These are phyloP conservation scores for Nasonia oneida DNA, from an alignment of 2,888 invertebrate species.

Conservation along the genomic window DNA sequence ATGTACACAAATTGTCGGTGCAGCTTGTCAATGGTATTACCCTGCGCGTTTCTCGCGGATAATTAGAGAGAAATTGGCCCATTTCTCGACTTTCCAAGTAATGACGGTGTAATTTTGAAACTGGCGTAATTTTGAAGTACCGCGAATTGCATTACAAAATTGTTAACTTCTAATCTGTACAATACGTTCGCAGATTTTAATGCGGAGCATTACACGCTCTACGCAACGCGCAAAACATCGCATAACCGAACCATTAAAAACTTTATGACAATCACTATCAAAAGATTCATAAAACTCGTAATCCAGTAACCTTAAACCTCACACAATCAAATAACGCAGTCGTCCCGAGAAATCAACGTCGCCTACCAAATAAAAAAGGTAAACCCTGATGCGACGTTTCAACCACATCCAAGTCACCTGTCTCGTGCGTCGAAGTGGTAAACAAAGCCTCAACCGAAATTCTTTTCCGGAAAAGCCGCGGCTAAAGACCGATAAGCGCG, in stretches of 20 bases:
- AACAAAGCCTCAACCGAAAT: not conserved
- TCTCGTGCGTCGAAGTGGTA: not conserved
- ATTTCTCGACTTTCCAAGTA: constrained; percentile 21
- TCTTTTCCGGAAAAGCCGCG: not conserved
- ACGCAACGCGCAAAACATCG: no score
- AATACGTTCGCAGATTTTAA: not conserved
- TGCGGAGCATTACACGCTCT: not conserved
- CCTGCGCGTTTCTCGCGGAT: not conserved
- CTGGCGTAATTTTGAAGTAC: not conserved
- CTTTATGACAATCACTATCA: not conserved
- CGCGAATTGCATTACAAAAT: not conserved
- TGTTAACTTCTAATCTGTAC: not conserved
- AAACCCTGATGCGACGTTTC: not conserved
- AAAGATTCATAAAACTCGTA: not conserved
- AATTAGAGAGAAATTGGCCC: constrained; percentile 10
- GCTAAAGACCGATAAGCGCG: not conserved
- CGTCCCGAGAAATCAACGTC: not conserved
- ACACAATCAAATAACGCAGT: not conserved
- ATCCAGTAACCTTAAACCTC: not conserved
- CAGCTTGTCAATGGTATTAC: not conserved
- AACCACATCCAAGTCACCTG: not conserved
- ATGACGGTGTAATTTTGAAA: not conserved
- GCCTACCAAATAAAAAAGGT: not conserved
- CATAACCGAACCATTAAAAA: not conserved
- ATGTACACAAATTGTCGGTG: not conserved